phyloP scores from a whole-genome alignment of 2,888 invertebrate genomes.

The Oscheius onirici region DNA sequence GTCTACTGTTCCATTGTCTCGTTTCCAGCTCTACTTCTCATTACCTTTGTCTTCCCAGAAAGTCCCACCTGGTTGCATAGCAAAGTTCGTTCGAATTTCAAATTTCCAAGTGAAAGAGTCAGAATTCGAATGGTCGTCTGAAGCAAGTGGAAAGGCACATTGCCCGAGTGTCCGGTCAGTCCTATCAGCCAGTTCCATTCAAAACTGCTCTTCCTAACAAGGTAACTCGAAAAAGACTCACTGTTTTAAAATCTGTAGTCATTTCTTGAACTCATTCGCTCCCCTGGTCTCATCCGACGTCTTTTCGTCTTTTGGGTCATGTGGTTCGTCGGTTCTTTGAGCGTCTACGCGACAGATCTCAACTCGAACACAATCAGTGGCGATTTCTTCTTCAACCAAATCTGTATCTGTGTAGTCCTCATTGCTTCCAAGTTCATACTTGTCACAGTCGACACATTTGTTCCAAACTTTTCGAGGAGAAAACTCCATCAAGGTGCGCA shows the following conservation, averaged over 20 bases:
- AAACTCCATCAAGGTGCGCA: constrained; percentile 68
- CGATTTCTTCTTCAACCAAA: constrained; percentile 67
- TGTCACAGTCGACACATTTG: constrained; percentile 61
- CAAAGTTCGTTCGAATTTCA: constrained; percentile 40
- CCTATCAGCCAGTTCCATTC: background rate
- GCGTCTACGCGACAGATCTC: constrained; percentile 68
- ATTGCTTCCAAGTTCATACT: constrained; percentile 66
- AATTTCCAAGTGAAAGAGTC: background rate
- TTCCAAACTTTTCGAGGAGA: constrained; percentile 62
- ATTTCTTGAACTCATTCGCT: constrained; percentile 52
- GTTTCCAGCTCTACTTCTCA: constrained; percentile 61
- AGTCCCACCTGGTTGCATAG: constrained; percentile 70
- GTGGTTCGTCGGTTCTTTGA: constrained; percentile 67
- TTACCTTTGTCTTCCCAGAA: constrained; percentile 67
- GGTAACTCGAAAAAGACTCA: background rate
- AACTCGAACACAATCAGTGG: constrained; percentile 67
- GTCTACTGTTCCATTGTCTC: constrained; percentile 60
- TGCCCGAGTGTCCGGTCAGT: background rate
- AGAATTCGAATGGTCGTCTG: background rate
- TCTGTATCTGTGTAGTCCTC: constrained; percentile 65
- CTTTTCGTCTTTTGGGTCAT: constrained; percentile 68
- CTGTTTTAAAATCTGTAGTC: constrained; percentile 37
- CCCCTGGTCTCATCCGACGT: constrained; percentile 53
- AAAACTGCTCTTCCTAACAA: background rate
- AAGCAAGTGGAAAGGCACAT: no score